These are phyloP conservation scores for Prochilodus magdalenae DNA, from an alignment of 2,113 vertebrate genomes.

Conservation along the genomic window DNA sequence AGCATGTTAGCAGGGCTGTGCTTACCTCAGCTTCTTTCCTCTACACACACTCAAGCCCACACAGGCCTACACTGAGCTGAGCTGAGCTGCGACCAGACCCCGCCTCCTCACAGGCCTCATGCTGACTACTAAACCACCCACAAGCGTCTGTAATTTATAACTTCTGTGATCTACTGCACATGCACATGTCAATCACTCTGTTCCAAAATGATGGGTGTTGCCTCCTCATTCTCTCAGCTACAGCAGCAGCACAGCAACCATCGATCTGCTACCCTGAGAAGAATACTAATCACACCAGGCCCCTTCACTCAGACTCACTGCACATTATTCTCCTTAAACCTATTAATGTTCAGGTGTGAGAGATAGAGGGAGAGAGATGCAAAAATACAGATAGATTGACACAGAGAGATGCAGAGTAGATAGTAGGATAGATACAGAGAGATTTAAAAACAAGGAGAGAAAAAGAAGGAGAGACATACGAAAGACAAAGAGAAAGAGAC, in stretches of 20 bases:
- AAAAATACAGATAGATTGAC: too few relatives aligned
- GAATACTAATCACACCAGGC: constrained; percentile 59
- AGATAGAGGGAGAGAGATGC: too few relatives aligned
- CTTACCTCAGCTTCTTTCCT: constrained; percentile 58
- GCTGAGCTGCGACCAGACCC: constrained; percentile 13
- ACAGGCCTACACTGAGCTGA: constrained; percentile 31
- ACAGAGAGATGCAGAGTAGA: too few relatives aligned
- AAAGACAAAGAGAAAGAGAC: not conserved
- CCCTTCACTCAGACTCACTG: not conserved
- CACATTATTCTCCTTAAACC: constrained; percentile 40
- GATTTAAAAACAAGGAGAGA: too few relatives aligned
- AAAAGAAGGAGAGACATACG: too few relatives aligned
- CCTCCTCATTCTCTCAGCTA: constrained; percentile 53
- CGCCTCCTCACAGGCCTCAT: constrained; percentile 20
- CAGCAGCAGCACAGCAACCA: constrained; percentile 54
- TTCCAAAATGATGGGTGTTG: constrained; percentile 54
- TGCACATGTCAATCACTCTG: constrained; percentile 48
- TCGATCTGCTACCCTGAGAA: constrained; percentile 49
- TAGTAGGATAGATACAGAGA: too few relatives aligned
- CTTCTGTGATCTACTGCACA: constrained; percentile 53
- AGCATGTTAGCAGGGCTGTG: constrained; percentile 22
- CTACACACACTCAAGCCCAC: constrained; percentile 16
- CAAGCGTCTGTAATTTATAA: constrained; percentile 57
- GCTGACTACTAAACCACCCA: constrained; percentile 45
- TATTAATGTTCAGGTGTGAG: too few relatives aligned